Base-by-base conservation (phyloP, 2,113 vertebrate species). In the Globicephala melas region DNA sequence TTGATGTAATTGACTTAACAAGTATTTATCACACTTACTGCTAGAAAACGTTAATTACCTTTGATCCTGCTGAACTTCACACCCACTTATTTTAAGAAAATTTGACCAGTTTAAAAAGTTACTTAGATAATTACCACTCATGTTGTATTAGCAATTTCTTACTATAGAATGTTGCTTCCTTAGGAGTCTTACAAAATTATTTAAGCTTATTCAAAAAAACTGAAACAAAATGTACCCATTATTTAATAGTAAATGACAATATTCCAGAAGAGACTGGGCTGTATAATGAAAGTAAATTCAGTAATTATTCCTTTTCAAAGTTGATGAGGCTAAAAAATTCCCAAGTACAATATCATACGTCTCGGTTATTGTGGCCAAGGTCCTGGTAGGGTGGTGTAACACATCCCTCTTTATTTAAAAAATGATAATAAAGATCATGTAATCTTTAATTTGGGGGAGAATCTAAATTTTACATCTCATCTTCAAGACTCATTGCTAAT, bases 1-100 rank as follows among this genome's bases (percentile, higher is more conserved):
- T 98, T 95, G 71, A 94, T 98, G 83, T 91, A 98, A 97, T 96
- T 98, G 90, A 92, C 96, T 98, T 98, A 97, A 98, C 91, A 98
- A 96, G 96, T 97, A 97, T 98, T 98, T 98, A 98, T 98, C 97
- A 98, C 84, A 96, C 96, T 98, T 98, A 96, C 11, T 97, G 65
- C 96, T 98, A 68, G 82, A 97, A 98, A 98, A 98, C 73, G 97
- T 98, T 98, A 98, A 98, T 96, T 98, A 98, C 95, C 5, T 36
- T 95, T 80, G 50, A 93, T 98, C 84, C 93, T 63, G 53, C 8
- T 94, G 60, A 97, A 97, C 62, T 65, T 94, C 60, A 91, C 2
- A 91, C 11, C 60, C 71, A 82, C 4, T 95, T 97, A 44, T 97
- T 96, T 92, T 62, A 76, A 88, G 67, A 96, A 95, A 97, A 91